Percentiles rank a stretch among this genome's conserved stretches.
Evolutionary conservation across 2,797 vertebrate species (phyloP).

Genomic region (Coregonus sp.): DNA sequence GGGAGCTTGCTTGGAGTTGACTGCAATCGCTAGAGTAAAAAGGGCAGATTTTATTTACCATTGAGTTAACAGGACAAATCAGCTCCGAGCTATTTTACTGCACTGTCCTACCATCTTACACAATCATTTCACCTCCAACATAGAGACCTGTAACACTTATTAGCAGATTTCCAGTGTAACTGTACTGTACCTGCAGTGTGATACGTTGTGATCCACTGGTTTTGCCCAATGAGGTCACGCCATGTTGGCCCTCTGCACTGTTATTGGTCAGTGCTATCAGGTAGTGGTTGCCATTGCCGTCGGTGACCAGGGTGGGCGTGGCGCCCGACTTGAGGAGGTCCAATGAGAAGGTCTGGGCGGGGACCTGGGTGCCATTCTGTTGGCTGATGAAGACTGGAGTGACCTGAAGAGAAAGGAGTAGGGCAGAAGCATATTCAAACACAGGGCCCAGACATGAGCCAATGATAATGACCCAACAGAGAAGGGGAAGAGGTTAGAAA

Average conservation of each 20-base stretch:
- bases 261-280: conserved; percentile 88
- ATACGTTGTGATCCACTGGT: conserved; percentile 72
- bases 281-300: conserved; percentile 90
- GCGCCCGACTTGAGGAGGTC: conserved; percentile 81
- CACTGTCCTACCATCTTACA: neutral
- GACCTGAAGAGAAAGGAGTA: conserved; percentile 53
- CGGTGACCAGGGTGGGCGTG: conserved; percentile 83
- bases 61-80: too few relatives aligned
- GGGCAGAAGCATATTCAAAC: neutral
- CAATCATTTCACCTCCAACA: neutral
- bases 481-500: neutral
- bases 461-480: neutral
- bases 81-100: neutral
- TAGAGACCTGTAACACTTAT: neutral
- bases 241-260: conserved; percentile 74
- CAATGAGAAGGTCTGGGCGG: conserved; percentile 72
- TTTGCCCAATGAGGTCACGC: conserved; percentile 74
- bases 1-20: conserved; percentile 79
- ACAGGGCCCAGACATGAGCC: neutral
- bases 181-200: conserved; percentile 75
- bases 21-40: conserved; percentile 74
- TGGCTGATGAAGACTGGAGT: conserved; percentile 74
- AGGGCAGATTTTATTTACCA: neutral
- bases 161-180: neutral
- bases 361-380: conserved; percentile 68